Percentiles rank a stretch among this genome's conserved stretches.
Evolutionary conservation across 2,888 invertebrate species (phyloP).

Genomic region (Drosophila neotestacea): DNA sequence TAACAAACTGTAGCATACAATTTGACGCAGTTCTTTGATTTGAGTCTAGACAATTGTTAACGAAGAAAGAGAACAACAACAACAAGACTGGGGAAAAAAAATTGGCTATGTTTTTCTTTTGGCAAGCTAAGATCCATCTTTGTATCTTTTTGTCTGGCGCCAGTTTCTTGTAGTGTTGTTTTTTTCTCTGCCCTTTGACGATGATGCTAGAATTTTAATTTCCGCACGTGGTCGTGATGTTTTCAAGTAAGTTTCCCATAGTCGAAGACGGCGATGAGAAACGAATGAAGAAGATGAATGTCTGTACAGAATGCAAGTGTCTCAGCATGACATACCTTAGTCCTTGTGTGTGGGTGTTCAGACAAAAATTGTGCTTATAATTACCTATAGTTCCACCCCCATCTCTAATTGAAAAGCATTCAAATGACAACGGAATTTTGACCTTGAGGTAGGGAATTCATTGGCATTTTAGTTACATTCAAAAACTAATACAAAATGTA

Average conservation of each 20-base stretch:
- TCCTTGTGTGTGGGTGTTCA: neutral
- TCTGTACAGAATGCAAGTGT: constrained; percentile 15
- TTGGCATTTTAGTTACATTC: constrained; percentile 14
- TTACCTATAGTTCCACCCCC: neutral
- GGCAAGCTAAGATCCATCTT: constrained; percentile 6
- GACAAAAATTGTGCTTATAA: constrained; percentile 10
- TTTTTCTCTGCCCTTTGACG: constrained; percentile 52
- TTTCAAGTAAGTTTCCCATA: constrained; percentile 37
- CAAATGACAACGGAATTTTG: neutral
- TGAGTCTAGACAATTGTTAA: constrained; percentile 66
- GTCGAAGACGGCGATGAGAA: neutral
- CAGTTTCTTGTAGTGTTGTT: constrained; percentile 29
- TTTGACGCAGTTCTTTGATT: constrained; percentile 69
- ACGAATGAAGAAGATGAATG: constrained; percentile 2
- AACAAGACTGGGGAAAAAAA: constrained; percentile 5
- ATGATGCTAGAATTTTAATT: constrained; percentile 69
- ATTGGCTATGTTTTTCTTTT: constrained; percentile 6
- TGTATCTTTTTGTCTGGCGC: constrained; percentile 40
- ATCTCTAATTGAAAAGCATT: constrained; percentile 15
- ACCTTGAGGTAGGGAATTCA: constrained; percentile 15
- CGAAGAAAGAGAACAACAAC: constrained; percentile 11
- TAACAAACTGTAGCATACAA: constrained; percentile 48
- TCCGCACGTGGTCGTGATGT: constrained; percentile 63
- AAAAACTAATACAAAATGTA: constrained; percentile 28
- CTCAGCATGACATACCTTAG: constrained; percentile 5